These are phyloP conservation scores for Ictalurus furcatus DNA, from an alignment of 2,113 vertebrate genomes.

Conservation along the genomic window DNA sequence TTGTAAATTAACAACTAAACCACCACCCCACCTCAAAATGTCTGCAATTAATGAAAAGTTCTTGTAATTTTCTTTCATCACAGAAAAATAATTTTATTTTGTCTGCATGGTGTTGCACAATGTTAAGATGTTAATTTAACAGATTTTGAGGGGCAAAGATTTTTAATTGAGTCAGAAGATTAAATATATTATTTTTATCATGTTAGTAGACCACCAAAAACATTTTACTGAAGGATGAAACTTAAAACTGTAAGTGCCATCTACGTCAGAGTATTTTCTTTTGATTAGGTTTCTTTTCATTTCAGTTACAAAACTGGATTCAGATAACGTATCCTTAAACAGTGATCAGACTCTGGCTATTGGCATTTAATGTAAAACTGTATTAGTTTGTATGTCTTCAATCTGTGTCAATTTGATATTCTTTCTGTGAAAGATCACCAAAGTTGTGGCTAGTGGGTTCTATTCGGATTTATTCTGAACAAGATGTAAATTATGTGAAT, in stretches of 20 bases:
- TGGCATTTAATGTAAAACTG: background rate
- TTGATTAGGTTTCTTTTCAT: background rate
- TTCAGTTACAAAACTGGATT: background rate
- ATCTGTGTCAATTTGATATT: conserved; percentile 47
- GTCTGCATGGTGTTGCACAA: conserved; percentile 21
- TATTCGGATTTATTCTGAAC: background rate
- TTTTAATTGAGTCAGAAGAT: background rate
- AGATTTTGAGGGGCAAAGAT: background rate
- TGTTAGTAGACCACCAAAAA: conserved; percentile 39
- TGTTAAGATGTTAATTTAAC: conserved; percentile 35
- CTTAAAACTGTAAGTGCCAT: background rate
- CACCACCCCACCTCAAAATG: background rate
- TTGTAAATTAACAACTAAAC: background rate
- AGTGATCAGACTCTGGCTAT: background rate
- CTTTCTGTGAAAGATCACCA: conserved; percentile 77
- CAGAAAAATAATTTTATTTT: conserved; percentile 3
- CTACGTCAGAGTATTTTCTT: background rate
- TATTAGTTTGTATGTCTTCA: conserved; percentile 36
- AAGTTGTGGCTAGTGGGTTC: conserved; percentile 42
- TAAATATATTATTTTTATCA: conserved; percentile 20
- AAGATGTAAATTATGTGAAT: conserved; percentile 4
- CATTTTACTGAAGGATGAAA: conserved; percentile 41
- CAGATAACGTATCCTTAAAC: background rate
- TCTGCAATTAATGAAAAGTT: conserved; percentile 36
- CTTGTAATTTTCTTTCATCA: background rate